Conservation (phyloP, 2,113 vertebrate species). For the Dendropsophus ebraccatus region DNA sequence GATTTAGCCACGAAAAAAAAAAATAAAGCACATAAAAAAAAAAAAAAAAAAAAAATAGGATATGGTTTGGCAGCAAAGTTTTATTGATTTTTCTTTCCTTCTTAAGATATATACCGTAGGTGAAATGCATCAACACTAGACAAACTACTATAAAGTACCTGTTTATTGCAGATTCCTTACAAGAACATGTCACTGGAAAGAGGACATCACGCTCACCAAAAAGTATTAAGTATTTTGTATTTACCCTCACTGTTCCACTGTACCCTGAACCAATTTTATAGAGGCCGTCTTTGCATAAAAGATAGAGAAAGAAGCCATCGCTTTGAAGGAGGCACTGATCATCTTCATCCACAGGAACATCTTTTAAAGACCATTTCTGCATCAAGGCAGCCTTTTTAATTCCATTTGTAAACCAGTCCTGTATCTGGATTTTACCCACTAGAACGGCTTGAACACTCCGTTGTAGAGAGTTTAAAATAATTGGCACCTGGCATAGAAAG, state of each 20-base stretch:
- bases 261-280: constrained; percentile 99
- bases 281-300: constrained; percentile 97
- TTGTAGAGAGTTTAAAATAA: constrained; percentile 94
- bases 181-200: background rate
- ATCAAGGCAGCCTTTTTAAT: constrained; percentile 97
- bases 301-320: constrained; percentile 96
- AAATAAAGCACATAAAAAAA: constrained; percentile 11
- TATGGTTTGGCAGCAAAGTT: constrained; percentile 19
- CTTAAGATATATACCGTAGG: background rate
- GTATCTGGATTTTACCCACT: constrained; percentile 98
- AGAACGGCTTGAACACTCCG: constrained; percentile 96
- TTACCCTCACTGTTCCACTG: constrained; percentile 97
- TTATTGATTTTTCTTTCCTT: constrained; percentile 18
- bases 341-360: constrained; percentile 92
- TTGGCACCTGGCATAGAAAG: constrained; percentile 84
- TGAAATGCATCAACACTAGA: background rate
- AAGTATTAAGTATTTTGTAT: background rate
- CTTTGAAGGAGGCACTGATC: constrained; percentile 96
- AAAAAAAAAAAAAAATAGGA: constrained; percentile 6
- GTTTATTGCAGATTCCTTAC: background rate
- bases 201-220: too few relatives aligned
- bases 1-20: constrained; percentile 3
- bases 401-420: constrained; percentile 98
- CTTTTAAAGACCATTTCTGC: constrained; percentile 96
- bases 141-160: background rate